Evolutionary conservation across 1,140 invertebrate genomes (phyloP).

Genomic region (Zaprionus vittiger): DNA sequence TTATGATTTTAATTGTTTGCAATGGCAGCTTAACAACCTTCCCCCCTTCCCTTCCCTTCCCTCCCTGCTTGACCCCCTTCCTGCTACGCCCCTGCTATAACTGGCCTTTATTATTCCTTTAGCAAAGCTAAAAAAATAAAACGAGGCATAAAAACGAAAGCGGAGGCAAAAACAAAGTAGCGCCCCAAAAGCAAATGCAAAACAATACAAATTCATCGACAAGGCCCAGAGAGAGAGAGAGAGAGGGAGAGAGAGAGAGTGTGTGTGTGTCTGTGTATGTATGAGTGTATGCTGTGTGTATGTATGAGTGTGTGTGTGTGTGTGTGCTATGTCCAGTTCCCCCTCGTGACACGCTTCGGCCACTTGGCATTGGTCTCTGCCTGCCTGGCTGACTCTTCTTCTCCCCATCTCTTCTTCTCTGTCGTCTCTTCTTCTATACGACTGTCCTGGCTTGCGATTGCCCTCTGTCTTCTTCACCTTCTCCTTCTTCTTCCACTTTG

Average conservation of each 20-base stretch:
- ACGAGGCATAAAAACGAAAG: constrained; percentile 56
- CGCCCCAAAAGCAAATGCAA: constrained; percentile 82
- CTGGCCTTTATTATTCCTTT: constrained; percentile 50
- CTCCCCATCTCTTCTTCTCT: constrained; percentile 46
- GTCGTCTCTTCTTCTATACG: constrained; percentile 34
- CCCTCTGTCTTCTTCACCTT: constrained; percentile 17
- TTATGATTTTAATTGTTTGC: constrained; percentile 84
- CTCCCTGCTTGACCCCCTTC: neutral
- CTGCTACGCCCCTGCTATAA: neutral
- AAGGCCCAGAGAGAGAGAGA: constrained; percentile 29
- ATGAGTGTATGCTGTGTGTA: neutral
- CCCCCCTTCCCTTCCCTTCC: constrained; percentile 27
- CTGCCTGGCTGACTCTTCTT: constrained; percentile 19
- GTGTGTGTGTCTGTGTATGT: constrained; percentile 4
- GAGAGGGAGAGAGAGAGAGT: neutral
- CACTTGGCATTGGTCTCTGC: constrained; percentile 59
- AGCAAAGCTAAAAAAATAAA: constrained; percentile 13
- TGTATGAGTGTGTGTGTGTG: neutral
- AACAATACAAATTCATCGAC: constrained; percentile 81
- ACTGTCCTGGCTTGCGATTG: constrained; percentile 33
- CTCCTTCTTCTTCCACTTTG: constrained; percentile 16
- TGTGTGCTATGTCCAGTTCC: constrained; percentile 34
- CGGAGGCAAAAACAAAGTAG: constrained; percentile 72
- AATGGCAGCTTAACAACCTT: constrained; percentile 82
- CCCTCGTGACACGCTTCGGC: constrained; percentile 33